phyloP scores from a whole-genome alignment of 2,888 invertebrate genomes.

The Capitulum mitella region DNA sequence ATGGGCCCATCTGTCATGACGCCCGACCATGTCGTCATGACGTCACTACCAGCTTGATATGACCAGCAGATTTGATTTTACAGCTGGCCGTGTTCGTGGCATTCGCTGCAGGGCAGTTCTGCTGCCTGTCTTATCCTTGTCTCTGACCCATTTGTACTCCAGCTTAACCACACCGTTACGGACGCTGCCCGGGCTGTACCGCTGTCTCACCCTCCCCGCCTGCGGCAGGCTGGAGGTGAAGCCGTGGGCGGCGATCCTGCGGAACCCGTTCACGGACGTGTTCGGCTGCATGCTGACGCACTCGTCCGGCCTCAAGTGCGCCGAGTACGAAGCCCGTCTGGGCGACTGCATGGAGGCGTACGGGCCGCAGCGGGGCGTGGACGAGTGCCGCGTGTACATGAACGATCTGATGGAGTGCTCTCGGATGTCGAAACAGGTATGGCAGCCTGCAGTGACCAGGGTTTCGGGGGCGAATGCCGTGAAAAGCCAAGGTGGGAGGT shows the following conservation, averaged over 20 bases:
- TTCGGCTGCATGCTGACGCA: background rate
- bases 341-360: slow-evolving; percentile 15
- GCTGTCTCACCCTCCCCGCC: background rate
- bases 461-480: too few species aligned
- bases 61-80: too few species aligned
- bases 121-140: too few species aligned
- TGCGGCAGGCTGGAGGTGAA: background rate
- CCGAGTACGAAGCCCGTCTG: background rate
- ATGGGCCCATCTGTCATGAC: too few species aligned
- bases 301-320: background rate
- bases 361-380: background rate
- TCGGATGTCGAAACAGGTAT: background rate
- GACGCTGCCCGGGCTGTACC: background rate
- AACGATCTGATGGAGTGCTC: background rate
- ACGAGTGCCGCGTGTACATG: background rate
- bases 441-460: too few species aligned
- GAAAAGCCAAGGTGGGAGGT: background rate
- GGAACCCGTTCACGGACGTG: slow-evolving; percentile 7
- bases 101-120: too few species aligned
- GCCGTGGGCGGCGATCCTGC: background rate
- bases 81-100: too few species aligned
- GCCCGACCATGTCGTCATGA: too few species aligned
- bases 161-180: too few species aligned
- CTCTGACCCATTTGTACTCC: too few species aligned
- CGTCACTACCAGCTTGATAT: too few species aligned